phyloP scores from a whole-genome alignment of 2,113 vertebrate genomes.

The Peromyscus maniculatus region DNA sequence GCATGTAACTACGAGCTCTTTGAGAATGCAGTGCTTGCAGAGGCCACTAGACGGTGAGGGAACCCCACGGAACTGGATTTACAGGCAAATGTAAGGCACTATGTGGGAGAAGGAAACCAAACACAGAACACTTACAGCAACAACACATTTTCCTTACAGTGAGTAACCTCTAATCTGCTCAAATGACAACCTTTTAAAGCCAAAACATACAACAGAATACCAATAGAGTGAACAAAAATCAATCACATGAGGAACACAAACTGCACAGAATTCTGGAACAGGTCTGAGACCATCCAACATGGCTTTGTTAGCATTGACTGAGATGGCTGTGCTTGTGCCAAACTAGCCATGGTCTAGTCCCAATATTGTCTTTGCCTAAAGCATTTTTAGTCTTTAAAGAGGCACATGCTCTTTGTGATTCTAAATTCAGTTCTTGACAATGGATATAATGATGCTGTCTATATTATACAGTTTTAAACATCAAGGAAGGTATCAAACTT shows the following conservation, averaged over 20 bases:
- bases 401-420: not conserved
- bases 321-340: not conserved
- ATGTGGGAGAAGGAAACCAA: not conserved
- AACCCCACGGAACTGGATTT: not conserved
- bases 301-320: not conserved
- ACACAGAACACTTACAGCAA: not conserved
- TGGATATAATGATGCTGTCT: not conserved
- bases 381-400: not conserved
- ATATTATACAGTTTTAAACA: not conserved
- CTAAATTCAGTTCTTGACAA: not conserved
- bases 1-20: not conserved
- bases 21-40: not conserved
- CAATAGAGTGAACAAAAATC: not conserved
- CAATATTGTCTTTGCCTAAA: not conserved
- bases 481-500: not conserved
- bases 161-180: not conserved
- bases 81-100: not conserved
- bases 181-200: not conserved
- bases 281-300: too few species aligned
- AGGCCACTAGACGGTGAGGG: rapidly evolving
- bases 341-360: not conserved
- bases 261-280: not conserved
- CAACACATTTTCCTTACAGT: not conserved
- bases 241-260: not conserved
- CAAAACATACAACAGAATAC: not conserved